Base-by-base conservation (phyloP, 2,888 invertebrate genomes). In the Tenodera sinensis region DNA sequence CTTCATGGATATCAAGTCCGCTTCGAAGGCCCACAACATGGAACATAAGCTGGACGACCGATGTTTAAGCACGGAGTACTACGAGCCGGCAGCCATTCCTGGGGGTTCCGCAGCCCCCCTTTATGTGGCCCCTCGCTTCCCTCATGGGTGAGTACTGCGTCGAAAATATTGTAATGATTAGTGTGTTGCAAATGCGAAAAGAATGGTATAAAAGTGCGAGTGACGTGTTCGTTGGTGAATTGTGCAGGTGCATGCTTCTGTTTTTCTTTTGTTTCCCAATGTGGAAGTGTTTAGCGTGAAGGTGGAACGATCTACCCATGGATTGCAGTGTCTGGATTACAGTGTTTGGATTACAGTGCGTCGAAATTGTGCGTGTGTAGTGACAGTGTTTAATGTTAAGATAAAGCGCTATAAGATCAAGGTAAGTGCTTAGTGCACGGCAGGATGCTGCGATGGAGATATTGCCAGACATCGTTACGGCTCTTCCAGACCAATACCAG, bases 1-100 rank as follows among this genome's bases (percentile, higher is more conserved):
- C 94, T 98, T 98, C 95, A 98, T 98, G 96, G 98, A 98, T 95
- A 98, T 98, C 95, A 98, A 97, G 95, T 98, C 98, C 93, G 98
- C 98, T 93, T 96, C 98, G 93, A 98, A 98, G 95, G 97, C 98
- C 92, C 97, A 98, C 94, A 97, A 97, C 94, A 96, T 96, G 92
- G 98, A 98, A 94, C 97, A 98, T 94, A 96, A 96, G 93, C 94
- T 98, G 94, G 98, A 98, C 93, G 98, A 97, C 93, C 95, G 97
- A 93, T 96, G 96, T 92, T 96, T 97, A 94, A 97, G 97, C 93
- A 98, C 97, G 92, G 97, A 97, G 94, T 98, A 98, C 95, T 97
- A 98, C 95, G 98, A 98, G 94, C 98, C 98, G 92, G 95, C 96
- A 92, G 95, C 96, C 94, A 96, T 96, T 93, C 95, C 96, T 93